Conservation (phyloP, 1,140 invertebrate species). For the Asbolus verrucosus region DNA sequence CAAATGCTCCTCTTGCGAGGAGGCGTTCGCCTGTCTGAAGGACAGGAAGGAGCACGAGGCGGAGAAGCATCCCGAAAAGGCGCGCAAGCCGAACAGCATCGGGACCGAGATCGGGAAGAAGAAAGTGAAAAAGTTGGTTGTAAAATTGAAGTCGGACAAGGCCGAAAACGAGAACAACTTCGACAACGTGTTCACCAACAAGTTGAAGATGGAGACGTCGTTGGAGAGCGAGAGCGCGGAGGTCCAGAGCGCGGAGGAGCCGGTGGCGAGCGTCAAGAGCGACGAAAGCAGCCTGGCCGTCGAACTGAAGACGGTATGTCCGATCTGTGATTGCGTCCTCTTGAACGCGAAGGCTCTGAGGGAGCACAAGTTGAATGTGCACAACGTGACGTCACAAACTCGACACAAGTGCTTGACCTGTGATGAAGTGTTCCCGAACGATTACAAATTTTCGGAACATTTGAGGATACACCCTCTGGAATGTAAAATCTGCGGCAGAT, state of each 20-base stretch:
- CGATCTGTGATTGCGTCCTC: slow-evolving; percentile 56
- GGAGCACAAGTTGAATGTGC: slow-evolving; percentile 69
- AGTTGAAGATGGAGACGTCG: slow-evolving; percentile 57
- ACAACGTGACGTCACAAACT: slow-evolving; percentile 54
- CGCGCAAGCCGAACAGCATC: slow-evolving; percentile 43
- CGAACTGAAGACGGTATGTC: slow-evolving; percentile 52
- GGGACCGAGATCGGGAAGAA: slow-evolving; percentile 56
- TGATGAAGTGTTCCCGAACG: slow-evolving; percentile 71
- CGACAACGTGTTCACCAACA: slow-evolving; percentile 62
- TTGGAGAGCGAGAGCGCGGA: slow-evolving; percentile 26
- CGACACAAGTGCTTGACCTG: slow-evolving; percentile 70
- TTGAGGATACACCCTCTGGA: slow-evolving; percentile 83
- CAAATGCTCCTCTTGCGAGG: slow-evolving; percentile 72
- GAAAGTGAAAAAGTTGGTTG: slow-evolving; percentile 59
- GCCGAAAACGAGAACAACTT: slow-evolving; percentile 57
- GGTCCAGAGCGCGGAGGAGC: slow-evolving; percentile 7
- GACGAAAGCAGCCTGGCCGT: not conserved
- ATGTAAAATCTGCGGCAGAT: slow-evolving; percentile 83
- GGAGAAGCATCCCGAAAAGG: slow-evolving; percentile 63
- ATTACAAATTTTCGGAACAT: slow-evolving; percentile 75
- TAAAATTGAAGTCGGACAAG: slow-evolving; percentile 59
- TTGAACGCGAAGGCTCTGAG: slow-evolving; percentile 65
- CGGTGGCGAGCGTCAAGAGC: not conserved
- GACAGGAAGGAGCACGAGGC: slow-evolving; percentile 74
- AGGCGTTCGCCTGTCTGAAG: slow-evolving; percentile 73